Percentiles rank a stretch among this genome's conserved stretches.
Evolutionary conservation across 1,140 invertebrate genomes (phyloP).

Genomic region (Dinoponera quadriceps): DNA sequence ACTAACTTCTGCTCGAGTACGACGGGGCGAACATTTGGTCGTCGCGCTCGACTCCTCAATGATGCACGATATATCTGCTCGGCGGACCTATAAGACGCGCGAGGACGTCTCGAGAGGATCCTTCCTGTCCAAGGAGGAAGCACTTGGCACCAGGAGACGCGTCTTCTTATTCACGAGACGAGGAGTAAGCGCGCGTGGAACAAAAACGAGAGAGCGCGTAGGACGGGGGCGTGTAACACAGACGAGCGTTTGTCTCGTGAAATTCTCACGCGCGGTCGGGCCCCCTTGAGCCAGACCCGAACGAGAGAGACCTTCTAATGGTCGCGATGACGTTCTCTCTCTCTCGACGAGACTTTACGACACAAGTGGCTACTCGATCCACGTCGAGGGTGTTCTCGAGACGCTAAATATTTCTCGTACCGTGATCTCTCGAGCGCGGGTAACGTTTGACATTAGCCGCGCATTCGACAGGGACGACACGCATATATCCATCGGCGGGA

Average conservation of each 20-base stretch:
- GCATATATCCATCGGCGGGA: not conserved
- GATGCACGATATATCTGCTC: constrained; percentile 33
- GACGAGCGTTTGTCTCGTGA: constrained; percentile 70
- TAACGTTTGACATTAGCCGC: constrained; percentile 7
- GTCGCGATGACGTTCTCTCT: constrained; percentile 68
- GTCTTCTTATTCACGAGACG: constrained; percentile 37
- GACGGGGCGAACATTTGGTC: not conserved
- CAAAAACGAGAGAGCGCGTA: constrained; percentile 37
- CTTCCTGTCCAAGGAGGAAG: constrained; percentile 60
- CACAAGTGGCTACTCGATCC: constrained; percentile 59
- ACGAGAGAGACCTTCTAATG: constrained; percentile 68
- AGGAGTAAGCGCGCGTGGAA: constrained; percentile 32
- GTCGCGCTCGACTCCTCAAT: not conserved
- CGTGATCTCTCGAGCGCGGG: constrained; percentile 4
- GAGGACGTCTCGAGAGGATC: constrained; percentile 52
- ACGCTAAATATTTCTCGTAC: constrained; percentile 42
- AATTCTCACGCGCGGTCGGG: constrained; percentile 57
- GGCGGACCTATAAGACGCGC: constrained; percentile 3
- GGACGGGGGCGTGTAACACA: constrained; percentile 40
- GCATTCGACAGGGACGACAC: not conserved
- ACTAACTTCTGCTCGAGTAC: not conserved
- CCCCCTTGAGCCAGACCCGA: constrained; percentile 50
- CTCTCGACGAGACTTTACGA: constrained; percentile 49
- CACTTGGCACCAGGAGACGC: constrained; percentile 52
- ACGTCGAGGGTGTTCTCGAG: constrained; percentile 42